Base-by-base conservation (phyloP, 2,888 invertebrate genomes). In the Stomorhina lunata region DNA sequence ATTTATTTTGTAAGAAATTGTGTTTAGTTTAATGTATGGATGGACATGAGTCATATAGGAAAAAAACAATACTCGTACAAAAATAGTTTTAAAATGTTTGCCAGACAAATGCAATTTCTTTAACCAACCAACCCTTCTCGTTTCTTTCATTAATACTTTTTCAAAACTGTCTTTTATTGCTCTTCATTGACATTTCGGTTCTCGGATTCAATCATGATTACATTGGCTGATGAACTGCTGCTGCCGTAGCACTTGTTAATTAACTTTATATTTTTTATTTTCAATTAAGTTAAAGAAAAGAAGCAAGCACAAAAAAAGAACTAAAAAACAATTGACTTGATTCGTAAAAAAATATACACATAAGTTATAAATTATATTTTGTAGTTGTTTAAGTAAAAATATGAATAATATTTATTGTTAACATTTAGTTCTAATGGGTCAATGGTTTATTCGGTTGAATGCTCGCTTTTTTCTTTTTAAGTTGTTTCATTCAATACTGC, bases 171-270 rank as follows among this genome's bases (percentile, higher is more conserved):
- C 15, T 57, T 15, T 45, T 20, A 17, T 12, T 22, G 7, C 20
- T 29, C 48, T 68, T 69, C 79, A 72, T 79, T 72, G 57, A 66
- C 72, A 66, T 59, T 29, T 55, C 37, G 29, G 15, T 48, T 34
- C 55, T 76, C 37, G 6, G 17, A 29, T 78, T 37, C 34, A 77
- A 50, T 69, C 40, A 45, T 40, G 27, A 45, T 55, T 45, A 20
- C 48, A 29, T 59, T 50, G 9, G 43, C 32, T 66, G 15, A 20
- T 72, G 40, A 66, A 59, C 43, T 59, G n/a, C n/a, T n/a, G n/a
- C n/a, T n/a, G n/a, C n/a, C n/a, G 6, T n/a, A 17, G 48, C 65
- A 37, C 27, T 65, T 79, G 66, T 73, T 80, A 80, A 80, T 80
- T 73, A 73, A 66, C 50, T 65, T 73, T 55, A 15, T 32, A 25